These are phyloP conservation scores for Stenchaetothrips biformis DNA, from an alignment of 2,888 invertebrate genomes.

Conservation along the genomic window DNA sequence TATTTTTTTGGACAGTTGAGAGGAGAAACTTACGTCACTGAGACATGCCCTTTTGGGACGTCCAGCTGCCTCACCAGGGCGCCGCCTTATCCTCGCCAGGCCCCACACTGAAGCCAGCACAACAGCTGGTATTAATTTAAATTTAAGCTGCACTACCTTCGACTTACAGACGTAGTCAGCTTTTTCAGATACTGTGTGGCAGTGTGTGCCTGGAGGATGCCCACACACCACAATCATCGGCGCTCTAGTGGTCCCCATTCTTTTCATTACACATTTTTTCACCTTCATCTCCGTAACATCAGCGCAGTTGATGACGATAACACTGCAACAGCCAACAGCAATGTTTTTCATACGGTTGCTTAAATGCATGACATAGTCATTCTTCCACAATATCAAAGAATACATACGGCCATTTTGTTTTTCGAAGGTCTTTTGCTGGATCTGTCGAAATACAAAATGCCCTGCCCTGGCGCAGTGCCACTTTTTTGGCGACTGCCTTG, in stretches of 20 bases:
- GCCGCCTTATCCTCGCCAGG: neutral
- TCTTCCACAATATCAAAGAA: neutral
- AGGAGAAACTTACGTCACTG: neutral
- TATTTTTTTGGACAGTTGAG: neutral
- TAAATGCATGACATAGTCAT: neutral
- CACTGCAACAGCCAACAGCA: constrained; percentile 1
- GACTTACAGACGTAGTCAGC: no score
- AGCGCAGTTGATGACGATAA: neutral
- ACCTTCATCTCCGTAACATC: neutral
- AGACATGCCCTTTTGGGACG: neutral
- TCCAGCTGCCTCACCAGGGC: neutral
- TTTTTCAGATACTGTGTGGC: neutral
- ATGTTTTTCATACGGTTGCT: neutral
- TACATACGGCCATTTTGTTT: neutral
- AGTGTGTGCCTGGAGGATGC: neutral
- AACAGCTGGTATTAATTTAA: neutral
- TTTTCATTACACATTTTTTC: neutral
- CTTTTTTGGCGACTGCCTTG: no score
- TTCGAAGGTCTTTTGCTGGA: no score
- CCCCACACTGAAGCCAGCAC: neutral
- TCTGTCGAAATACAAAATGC: no score
- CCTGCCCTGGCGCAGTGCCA: no score
- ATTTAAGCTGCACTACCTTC: neutral
- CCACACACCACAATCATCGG: neutral
- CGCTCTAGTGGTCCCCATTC: neutral